Evolutionary conservation across 2,797 vertebrate genomes (phyloP), one percentile per base, ranked within the genome.

Genomic region (Myotis vivesi): DNA sequence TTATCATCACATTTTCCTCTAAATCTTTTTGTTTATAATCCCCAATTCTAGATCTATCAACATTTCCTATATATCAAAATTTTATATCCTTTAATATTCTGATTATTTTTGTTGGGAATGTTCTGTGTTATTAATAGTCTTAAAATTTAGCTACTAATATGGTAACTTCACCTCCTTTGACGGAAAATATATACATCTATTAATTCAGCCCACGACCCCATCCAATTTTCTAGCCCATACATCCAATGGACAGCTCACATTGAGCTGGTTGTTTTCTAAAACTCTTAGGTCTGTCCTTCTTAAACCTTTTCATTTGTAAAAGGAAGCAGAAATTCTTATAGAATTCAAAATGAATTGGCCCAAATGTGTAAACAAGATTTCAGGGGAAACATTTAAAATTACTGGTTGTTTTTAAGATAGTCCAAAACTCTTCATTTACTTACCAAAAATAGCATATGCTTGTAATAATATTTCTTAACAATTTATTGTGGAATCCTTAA

Each of bases 71-170:
- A 33, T 66, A 9, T 76, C 68, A 64, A 10, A 66, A 22, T 81
- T 85, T 86, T 77, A 66, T 77, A 89, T 68, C 86, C 16, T 73
- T 89, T 87, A 69, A 51, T 91, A 82, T 55, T 68, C 71, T 86
- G 23, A 75, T 55, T 87, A 16, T 62, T 66, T 85, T 84, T 62
- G 30, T 36, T 75, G 51, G 6, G 44, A 59, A 57, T 59, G 0
- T 73, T 87, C 19, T 62, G 57, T 23, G 36, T 23, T 80, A 44
- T 28, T 81, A 51, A 51, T 75, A 64, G 55, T 91, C 23, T 38
- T 46, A 89, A 73, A 94, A 25, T 94, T 3, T 86, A 66, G 4
- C 55, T 81, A 62, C 17, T 77, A 4, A 12, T 59, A 25, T 77
- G 57, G 15, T 23, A 11, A 73, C 17, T 1, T 85, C 33, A 77